Evolutionary conservation across 2,888 invertebrate species (phyloP).

Genomic region (Pandemis corylana): DNA sequence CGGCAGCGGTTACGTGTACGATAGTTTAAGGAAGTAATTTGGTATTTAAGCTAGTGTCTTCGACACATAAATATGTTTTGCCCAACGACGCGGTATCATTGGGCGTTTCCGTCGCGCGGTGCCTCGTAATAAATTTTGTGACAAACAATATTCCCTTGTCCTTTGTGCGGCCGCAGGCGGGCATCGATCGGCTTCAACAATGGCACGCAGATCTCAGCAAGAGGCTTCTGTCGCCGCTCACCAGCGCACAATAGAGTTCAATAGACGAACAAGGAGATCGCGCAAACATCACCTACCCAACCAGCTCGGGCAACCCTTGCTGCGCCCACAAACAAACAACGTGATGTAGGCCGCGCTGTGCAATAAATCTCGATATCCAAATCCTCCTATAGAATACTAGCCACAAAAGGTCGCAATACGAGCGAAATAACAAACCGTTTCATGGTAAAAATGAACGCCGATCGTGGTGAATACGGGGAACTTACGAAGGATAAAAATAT

Average conservation of each 20-base stretch:
- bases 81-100: constrained; percentile 7
- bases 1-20: constrained; percentile 15
- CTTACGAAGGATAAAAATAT: background rate
- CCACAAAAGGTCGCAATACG: background rate
- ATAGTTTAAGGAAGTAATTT: constrained; percentile 8
- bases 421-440: background rate
- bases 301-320: constrained; percentile 9
- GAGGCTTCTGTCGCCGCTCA: constrained; percentile 51
- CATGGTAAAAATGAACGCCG: background rate
- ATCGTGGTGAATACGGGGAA: background rate
- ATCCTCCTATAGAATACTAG: background rate
- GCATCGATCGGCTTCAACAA: constrained; percentile 71
- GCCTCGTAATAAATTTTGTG: constrained; percentile 78
- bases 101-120: constrained; percentile 56
- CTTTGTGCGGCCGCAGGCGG: constrained; percentile 73
- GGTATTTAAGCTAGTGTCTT: constrained; percentile 51
- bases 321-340: constrained; percentile 21
- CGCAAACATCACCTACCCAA: constrained; percentile 24
- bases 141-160: constrained; percentile 81
- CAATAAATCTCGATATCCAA: constrained; percentile 16
- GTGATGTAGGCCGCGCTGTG: constrained; percentile 1
- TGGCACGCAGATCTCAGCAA: constrained; percentile 52
- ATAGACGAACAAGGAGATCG: constrained; percentile 38
- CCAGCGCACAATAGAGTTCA: constrained; percentile 48
- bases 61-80: constrained; percentile 71